Evolutionary conservation across 2,888 invertebrate genomes (phyloP), one percentile per base, ranked within the genome.

Genomic region (Drosophila nr. fundita): DNA sequence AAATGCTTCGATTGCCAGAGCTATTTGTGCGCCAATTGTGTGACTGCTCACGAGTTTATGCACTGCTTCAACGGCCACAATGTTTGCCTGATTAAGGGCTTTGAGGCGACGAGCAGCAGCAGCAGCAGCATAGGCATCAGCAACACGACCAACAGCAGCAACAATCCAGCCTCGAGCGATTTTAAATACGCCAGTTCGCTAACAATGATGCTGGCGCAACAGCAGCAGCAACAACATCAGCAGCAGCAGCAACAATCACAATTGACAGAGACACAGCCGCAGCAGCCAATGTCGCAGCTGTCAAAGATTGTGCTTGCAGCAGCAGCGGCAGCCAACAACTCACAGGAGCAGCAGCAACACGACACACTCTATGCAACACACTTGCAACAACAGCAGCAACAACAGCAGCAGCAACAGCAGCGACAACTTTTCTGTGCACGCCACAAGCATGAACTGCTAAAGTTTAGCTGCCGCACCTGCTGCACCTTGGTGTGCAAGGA

Each of bases 21-120:
- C 93, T 98, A 97, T 93, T 95, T 99, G 86, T 99, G 99, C 94
- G 96, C 97, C 70, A 98, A 98, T 93, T 99, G 99, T 95, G 98
- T 98, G 91, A 98, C 98, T 96, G 99, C 99, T 76, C 99, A 99
- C 94, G 98, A 99, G 94, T 98, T 97, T 93, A 99, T 99, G 99
- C 98, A 99, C 93, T 99, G 99, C 93, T 99, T 99, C 93, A 98
- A 98, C 93, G 98, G 98, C 76, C 99, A 99, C 94, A 96, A 98
- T 68, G 98, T 99, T 71, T 95, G 97, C 85, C 87, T 91, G 63
- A 93, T 93, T 63, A 93, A 91, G 24, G 91, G 89, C 29, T 92
- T 92, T 54, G 91, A 92, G 30, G 82, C 86, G 10, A 68, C 73
- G 30, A 58, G 50, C 65, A 48, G 40, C 50, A 29, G 34, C 58